Conservation (phyloP, 2,888 invertebrate species). For the Taenaris catops region DNA sequence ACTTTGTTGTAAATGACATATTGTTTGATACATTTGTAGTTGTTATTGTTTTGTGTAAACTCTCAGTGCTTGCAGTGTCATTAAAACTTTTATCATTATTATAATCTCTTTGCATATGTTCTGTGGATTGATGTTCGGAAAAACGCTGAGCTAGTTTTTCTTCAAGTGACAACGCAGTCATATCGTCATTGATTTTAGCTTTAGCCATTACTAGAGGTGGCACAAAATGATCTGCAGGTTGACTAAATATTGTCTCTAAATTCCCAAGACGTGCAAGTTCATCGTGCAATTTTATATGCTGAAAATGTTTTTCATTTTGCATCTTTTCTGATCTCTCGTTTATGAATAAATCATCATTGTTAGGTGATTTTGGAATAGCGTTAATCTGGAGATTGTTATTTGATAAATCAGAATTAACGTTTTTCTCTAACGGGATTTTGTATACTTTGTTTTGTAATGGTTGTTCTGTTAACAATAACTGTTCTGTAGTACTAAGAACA, state of each 20-base stretch:
- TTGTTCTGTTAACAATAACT: slow-evolving; percentile 16
- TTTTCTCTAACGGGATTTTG: slow-evolving; percentile 34
- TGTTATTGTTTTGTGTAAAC: slow-evolving; percentile 18
- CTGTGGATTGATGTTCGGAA: slow-evolving; percentile 44
- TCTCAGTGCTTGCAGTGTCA: slow-evolving; percentile 21
- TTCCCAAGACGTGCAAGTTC: slow-evolving; percentile 64
- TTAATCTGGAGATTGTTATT: slow-evolving; percentile 58
- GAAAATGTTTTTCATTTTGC: slow-evolving; percentile 58
- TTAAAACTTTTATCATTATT: slow-evolving; percentile 9
- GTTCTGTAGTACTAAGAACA: slow-evolving; percentile 26
- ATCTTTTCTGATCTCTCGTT: slow-evolving; percentile 50
- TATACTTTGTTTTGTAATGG: slow-evolving; percentile 14
- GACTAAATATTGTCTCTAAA: slow-evolving; percentile 67
- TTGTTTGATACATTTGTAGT: slow-evolving; percentile 29
- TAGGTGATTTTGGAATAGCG: slow-evolving; percentile 47
- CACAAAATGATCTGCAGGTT: slow-evolving; percentile 72
- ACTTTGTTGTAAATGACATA: slow-evolving; percentile 29
- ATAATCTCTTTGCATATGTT: slow-evolving; percentile 27
- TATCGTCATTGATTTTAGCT: slow-evolving; percentile 68
- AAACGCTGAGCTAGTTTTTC: slow-evolving; percentile 70
- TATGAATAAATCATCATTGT: slow-evolving; percentile 39
- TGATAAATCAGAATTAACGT: slow-evolving; percentile 35
- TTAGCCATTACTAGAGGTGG: slow-evolving; percentile 76
- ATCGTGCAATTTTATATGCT: slow-evolving; percentile 64
- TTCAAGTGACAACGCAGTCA: slow-evolving; percentile 69